These are phyloP conservation scores for Rotaria socialis DNA, from an alignment of 2,888 invertebrate genomes.

Conservation along the genomic window DNA sequence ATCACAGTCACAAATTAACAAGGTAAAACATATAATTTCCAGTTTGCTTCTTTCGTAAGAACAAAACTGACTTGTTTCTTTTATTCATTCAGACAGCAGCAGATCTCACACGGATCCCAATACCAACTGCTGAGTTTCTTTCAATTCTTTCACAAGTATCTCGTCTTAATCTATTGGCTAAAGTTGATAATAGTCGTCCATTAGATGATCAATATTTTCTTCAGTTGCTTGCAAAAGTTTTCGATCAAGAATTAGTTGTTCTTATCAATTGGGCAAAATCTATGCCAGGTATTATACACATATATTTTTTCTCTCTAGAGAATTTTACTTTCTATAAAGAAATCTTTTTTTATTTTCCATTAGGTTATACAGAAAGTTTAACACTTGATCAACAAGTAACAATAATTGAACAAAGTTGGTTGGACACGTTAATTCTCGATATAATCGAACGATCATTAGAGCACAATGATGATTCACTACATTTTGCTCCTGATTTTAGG, in stretches of 20 bases:
- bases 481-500: background rate
- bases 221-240: slow-evolving; percentile 49
- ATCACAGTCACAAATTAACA: background rate
- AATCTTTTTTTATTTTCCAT: background rate
- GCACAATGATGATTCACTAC: slow-evolving; percentile 13
- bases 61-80: background rate
- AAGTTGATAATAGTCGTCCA: background rate
- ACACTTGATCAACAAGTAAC: slow-evolving; percentile 35
- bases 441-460: slow-evolving; percentile 20
- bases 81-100: background rate
- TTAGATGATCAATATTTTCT: slow-evolving; percentile 37
- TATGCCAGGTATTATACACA: slow-evolving; percentile 50
- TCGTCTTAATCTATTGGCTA: slow-evolving; percentile 9
- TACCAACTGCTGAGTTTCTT: background rate
- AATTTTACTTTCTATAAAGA: too few relatives aligned
- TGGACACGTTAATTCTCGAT: slow-evolving; percentile 10
- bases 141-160: background rate
- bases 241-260: slow-evolving; percentile 54
- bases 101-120: background rate
- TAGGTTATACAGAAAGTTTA: slow-evolving; percentile 29
- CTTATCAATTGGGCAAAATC: slow-evolving; percentile 57
- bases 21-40: background rate
- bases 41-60: too few relatives aligned
- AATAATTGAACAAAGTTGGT: slow-evolving; percentile 29
- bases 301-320: background rate